These are phyloP conservation scores for Pycnonotus jocosus DNA, from an alignment of 2,113 vertebrate species.

Conservation along the genomic window DNA sequence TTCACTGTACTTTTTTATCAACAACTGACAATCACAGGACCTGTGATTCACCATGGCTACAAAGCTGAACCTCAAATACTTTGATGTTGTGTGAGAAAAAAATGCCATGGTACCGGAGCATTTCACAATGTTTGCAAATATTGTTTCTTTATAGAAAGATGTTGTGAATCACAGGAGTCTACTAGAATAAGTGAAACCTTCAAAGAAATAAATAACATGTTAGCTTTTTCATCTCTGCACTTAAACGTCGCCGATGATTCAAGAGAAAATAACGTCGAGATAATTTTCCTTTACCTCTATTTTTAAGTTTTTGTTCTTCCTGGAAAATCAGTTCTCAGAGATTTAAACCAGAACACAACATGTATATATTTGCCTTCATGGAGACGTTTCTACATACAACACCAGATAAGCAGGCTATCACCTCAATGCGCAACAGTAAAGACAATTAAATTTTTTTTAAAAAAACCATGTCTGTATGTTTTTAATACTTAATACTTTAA, in stretches of 20 bases:
- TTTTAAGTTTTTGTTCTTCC: background rate
- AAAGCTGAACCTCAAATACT: constrained; percentile 47
- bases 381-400: background rate
- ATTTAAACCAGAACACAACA: background rate
- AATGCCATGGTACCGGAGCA: background rate
- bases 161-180: background rate
- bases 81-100: background rate
- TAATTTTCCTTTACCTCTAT: background rate
- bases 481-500: background rate
- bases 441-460: background rate
- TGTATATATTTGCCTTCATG: background rate
- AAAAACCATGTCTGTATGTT: background rate
- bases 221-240: background rate
- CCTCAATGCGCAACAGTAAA: fast-evolving
- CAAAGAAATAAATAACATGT: background rate
- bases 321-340: background rate
- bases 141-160: background rate
- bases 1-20: constrained; percentile 26
- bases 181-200: background rate
- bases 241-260: background rate
- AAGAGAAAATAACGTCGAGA: background rate
- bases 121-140: constrained; percentile 20
- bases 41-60: constrained; percentile 26
- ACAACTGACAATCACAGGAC: background rate
- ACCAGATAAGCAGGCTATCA: background rate